These are phyloP conservation scores for Conistra vaccinii DNA, from an alignment of 2,888 invertebrate genomes.

Conservation along the genomic window DNA sequence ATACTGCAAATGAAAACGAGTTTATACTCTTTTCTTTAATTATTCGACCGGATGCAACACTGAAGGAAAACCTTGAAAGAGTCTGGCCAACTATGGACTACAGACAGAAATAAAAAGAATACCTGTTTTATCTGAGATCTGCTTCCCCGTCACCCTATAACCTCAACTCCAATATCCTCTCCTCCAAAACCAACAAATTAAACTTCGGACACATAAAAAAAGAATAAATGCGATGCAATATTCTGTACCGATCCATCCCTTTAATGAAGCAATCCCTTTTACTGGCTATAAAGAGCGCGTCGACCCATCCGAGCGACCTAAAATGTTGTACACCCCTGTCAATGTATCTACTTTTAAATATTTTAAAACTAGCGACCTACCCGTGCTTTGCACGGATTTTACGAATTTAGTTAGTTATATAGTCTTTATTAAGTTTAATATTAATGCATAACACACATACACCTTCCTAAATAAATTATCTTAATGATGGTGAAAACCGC, in stretches of 20 bases:
- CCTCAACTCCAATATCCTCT: neutral
- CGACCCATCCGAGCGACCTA: conserved; percentile 61
- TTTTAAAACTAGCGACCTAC: neutral
- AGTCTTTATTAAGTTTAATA: neutral
- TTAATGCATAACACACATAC: neutral
- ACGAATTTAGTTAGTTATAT: too few relatives aligned
- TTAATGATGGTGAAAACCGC: too few relatives aligned
- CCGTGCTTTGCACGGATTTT: neutral
- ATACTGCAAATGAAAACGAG: too few relatives aligned
- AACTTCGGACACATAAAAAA: conserved; percentile 52
- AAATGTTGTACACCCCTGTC: conserved; percentile 64
- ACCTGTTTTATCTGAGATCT: neutral
- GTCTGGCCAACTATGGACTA: neutral
- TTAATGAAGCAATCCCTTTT: conserved; percentile 83
- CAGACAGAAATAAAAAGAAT: neutral
- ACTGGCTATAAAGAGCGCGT: conserved; percentile 76
- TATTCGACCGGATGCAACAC: neutral
- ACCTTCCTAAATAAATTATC: too few relatives aligned
- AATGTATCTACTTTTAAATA: conserved; percentile 40
- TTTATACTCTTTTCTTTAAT: neutral
- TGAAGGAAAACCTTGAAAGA: neutral
- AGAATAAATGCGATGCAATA: conserved; percentile 70
- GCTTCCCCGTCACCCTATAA: neutral
- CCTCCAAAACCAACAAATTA: conserved; percentile 48
- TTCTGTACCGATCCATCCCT: conserved; percentile 70